Evolutionary conservation across 2,888 invertebrate genomes (phyloP).

Genomic region (Ceramica pisi): DNA sequence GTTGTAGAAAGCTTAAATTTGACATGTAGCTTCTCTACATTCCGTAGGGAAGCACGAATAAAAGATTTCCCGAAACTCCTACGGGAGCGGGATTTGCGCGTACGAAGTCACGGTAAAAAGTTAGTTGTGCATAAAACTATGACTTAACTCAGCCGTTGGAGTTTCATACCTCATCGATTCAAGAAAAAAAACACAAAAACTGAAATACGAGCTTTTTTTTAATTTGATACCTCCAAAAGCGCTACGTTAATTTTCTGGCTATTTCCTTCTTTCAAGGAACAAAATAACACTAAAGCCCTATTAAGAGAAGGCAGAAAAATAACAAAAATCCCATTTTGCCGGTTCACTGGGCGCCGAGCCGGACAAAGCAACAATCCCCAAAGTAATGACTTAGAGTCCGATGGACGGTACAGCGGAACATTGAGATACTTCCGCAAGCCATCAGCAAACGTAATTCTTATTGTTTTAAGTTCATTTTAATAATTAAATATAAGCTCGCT

Average conservation of each 20-base stretch:
- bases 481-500: conserved; percentile 56
- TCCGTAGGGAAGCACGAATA: no score
- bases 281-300: conserved; percentile 1
- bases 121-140: no score
- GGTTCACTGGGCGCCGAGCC: conserved; percentile 31
- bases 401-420: conserved; percentile 29
- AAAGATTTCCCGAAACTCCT: no score
- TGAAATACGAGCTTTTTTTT: neutral
- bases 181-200: neutral
- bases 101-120: no score
- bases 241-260: neutral
- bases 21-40: no score
- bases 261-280: neutral
- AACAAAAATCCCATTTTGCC: conserved; percentile 7
- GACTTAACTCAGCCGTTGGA: neutral
- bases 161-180: neutral
- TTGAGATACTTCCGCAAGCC: conserved; percentile 32
- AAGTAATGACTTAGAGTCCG: conserved; percentile 52
- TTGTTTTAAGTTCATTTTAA: conserved; percentile 64
- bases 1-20: no score
- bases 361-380: conserved; percentile 35
- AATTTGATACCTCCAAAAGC: neutral
- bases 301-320: conserved; percentile 26
- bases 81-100: no score
- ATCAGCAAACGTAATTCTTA: conserved; percentile 52